These are phyloP conservation scores for Pterois miles DNA, from an alignment of 2,797 vertebrate species.

Conservation along the genomic window DNA sequence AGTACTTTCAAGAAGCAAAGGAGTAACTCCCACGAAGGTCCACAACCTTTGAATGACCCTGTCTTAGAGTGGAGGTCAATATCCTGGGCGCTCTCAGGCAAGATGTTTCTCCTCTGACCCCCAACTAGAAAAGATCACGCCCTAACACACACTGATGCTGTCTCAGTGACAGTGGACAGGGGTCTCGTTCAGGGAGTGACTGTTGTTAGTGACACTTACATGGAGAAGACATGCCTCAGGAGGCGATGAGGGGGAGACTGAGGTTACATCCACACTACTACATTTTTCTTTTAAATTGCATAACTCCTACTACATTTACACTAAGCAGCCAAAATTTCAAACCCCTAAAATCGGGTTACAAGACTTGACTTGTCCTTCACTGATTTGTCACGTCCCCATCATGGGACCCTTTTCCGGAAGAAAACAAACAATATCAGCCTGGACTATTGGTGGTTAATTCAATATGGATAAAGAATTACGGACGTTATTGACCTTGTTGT, in stretches of 20 bases:
- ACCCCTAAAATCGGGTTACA: neutral
- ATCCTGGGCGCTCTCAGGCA: neutral
- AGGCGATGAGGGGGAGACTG: neutral
- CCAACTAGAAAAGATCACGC: constrained; percentile 16
- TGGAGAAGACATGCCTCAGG: constrained; percentile 7
- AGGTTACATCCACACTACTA: neutral
- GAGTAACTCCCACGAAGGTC: neutral
- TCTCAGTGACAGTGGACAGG: constrained; percentile 4
- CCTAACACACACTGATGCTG: constrained; percentile 13
- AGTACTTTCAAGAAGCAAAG: neutral
- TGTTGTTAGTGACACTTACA: constrained; percentile 26
- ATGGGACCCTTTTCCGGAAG: too few relatives aligned
- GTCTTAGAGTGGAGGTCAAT: constrained; percentile 4
- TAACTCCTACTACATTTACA: neutral
- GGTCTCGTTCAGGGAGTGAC: constrained; percentile 19
- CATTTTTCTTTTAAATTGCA: neutral
- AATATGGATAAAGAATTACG: too few relatives aligned
- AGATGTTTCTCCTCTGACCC: constrained; percentile 20
- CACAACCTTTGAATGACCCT: constrained; percentile 8
- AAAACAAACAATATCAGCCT: too few relatives aligned
- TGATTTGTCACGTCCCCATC: neutral
- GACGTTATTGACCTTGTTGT: too few relatives aligned
- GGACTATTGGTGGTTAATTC: too few relatives aligned
- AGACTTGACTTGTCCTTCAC: neutral
- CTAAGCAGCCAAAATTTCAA: neutral